Conservation (phyloP, 1,140 invertebrate genomes). For the Heliothis subflexa region DNA sequence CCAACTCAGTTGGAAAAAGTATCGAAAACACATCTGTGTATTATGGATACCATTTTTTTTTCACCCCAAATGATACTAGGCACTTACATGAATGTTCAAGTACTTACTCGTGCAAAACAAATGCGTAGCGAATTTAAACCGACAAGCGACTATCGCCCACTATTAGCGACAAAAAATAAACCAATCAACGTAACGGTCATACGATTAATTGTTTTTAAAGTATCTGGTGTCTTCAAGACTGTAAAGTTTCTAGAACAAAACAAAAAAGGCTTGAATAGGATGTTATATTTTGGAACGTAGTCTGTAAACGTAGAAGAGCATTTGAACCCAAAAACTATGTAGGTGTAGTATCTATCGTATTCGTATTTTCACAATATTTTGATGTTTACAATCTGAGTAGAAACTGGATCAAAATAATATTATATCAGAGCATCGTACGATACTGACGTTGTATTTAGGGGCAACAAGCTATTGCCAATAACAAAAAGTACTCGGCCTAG, state of each 20-base stretch:
- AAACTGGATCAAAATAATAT: not conserved
- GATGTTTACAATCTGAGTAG: not conserved
- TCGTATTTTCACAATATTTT: not conserved
- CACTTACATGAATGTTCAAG: too few species aligned
- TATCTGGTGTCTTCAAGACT: not conserved
- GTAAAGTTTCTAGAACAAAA: not conserved
- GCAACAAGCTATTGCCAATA: slow-evolving; percentile 15
- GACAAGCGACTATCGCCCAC: not conserved
- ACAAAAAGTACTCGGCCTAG: slow-evolving; percentile 5
- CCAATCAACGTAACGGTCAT: slow-evolving; percentile 6
- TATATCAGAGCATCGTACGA: slow-evolving; percentile 7
- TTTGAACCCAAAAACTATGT: too few species aligned
- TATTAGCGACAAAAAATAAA: slow-evolving; percentile 25
- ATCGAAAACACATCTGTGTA: too few species aligned
- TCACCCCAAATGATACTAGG: too few species aligned
- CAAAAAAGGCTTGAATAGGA: not conserved
- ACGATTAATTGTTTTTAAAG: not conserved
- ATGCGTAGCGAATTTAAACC: not conserved
- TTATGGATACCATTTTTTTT: too few species aligned
- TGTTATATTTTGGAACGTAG: not conserved
- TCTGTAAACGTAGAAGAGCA: too few species aligned
- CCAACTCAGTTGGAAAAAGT: too few species aligned
- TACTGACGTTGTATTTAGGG: not conserved
- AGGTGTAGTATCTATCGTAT: too few species aligned
- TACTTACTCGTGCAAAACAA: not conserved